Evolutionary conservation across 2,113 vertebrate genomes (phyloP).

Genomic region (Alectura lathami): DNA sequence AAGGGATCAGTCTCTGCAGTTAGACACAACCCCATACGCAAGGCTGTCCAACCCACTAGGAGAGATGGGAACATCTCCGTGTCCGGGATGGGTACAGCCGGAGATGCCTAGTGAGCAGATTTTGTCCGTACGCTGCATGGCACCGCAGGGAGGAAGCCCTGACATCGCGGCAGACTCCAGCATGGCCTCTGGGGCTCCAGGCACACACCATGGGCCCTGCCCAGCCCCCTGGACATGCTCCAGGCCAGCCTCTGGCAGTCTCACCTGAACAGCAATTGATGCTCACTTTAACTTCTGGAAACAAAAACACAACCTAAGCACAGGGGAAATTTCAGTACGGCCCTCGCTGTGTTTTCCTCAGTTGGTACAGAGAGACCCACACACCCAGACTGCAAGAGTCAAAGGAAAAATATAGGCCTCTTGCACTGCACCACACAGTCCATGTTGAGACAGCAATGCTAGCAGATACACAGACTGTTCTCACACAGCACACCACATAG

Average conservation of each 20-base stretch:
- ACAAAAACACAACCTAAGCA: neutral
- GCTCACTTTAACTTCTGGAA: neutral
- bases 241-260: neutral
- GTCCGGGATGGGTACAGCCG: neutral
- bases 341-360: neutral
- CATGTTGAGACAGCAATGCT: neutral
- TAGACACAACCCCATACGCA: neutral
- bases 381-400: accelerated
- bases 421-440: neutral
- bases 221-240: neutral
- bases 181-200: neutral
- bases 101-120: neutral
- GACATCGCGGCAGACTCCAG: neutral
- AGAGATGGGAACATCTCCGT: neutral
- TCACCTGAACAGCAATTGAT: neutral
- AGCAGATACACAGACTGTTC: neutral
- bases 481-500: conserved; percentile 20
- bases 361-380: neutral
- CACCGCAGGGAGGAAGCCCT: neutral
- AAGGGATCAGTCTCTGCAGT: neutral
- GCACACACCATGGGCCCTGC: accelerated
- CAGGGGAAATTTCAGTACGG: neutral
- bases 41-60: neutral
- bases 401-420: neutral
- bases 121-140: accelerated